Evolutionary conservation across 2,888 invertebrate genomes (phyloP), one percentile per base, ranked within the genome.

Genomic region (Lycia hirtaria): DNA sequence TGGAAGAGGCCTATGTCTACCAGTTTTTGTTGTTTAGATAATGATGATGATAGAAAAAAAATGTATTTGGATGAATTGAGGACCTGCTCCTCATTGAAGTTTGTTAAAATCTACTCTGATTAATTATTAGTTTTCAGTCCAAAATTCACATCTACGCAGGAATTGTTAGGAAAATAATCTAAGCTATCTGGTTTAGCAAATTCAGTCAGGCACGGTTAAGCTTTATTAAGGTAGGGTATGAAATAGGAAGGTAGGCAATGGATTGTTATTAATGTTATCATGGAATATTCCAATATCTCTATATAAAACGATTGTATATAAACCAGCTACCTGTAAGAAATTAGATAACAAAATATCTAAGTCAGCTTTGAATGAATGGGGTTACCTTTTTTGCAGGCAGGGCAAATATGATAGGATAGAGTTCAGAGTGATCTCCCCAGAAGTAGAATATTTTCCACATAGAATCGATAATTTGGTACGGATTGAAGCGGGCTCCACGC

Each of bases 391-490:
- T 74, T 1, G 74, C 68, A 2, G 86, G 76, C 47, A 88, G 60
- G 4, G 82, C 75, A 67, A 88, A 88, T 56, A 81, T 70, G 53
- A 88, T 78, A 1, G 87, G 82, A 37, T 76, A 76, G 1, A 81
- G 53, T 72, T 88, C 87, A 10, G 81, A 78, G 22, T 68, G 78
- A 45, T 86, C 76, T 14, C 80, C 78, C 87, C 88, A 88, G 62
- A 80, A 87, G 66, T 86, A 89, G 66, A 88, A 83, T 72, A 88
- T 85, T 71, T 81, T 88, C 88, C 88, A 88, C 73, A 79, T 72
- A 7, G 83, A 76, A 61, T 84, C 83, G 47, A 88, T 68, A 50
- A 84, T 61, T 51, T 76, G 65, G 54, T 82, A 79, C 1, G 86
- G 83, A 56, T 80, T 77, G 60, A 89, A 88, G 26, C 67, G 68